phyloP scores from a whole-genome alignment of 2,888 invertebrate species.

The Metallyticus violacea region DNA sequence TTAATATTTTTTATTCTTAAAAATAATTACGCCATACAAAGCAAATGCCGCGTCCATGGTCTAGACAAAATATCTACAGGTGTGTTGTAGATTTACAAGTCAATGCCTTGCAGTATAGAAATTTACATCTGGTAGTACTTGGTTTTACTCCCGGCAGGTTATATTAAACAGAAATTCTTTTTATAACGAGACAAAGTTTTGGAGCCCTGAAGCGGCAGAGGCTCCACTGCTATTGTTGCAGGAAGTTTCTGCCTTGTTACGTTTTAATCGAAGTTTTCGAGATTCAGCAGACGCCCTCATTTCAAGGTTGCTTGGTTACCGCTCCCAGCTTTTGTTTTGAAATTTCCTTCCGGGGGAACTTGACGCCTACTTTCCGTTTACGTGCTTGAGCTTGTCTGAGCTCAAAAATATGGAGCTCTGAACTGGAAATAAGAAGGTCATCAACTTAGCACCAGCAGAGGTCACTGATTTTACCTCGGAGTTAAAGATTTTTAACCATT shows the following conservation, averaged over 20 bases:
- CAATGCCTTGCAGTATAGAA: no score
- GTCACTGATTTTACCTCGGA: no score
- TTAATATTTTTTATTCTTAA: no score
- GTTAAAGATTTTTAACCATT: no score
- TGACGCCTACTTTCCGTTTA: not conserved
- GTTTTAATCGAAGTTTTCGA: constrained; percentile 19
- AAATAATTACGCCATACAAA: no score
- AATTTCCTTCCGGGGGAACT: not conserved
- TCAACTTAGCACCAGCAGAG: no score
- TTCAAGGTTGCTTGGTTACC: not conserved
- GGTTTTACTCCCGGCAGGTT: not conserved
- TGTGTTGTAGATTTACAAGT: no score
- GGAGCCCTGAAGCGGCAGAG: not conserved
- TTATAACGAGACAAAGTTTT: not conserved
- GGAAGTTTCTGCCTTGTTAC: constrained; percentile 4
- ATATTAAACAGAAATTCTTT: not conserved
- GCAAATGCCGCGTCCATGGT: no score
- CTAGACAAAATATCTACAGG: not conserved
- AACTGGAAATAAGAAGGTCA: no score
- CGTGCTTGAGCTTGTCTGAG: no score
- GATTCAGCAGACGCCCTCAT: not conserved
- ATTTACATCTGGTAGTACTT: no score
- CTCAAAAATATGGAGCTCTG: no score
- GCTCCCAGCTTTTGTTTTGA: not conserved
- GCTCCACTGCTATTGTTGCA: not conserved